These are phyloP conservation scores for Drosophila miranda DNA, from an alignment of 1,140 invertebrate species.

Conservation along the genomic window DNA sequence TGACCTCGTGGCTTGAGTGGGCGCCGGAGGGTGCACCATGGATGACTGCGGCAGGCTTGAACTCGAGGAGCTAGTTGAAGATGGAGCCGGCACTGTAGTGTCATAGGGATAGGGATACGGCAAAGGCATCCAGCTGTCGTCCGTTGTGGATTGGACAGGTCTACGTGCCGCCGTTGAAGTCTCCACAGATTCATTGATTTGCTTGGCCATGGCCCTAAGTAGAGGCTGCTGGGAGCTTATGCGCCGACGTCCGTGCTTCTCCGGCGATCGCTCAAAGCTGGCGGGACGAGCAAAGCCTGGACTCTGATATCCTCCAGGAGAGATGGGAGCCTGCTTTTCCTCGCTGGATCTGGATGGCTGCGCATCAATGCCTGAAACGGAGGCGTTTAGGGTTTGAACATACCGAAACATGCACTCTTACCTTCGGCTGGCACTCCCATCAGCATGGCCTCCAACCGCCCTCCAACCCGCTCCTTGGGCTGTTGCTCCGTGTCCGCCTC, in stretches of 20 bases:
- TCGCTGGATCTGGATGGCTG: constrained; percentile 43
- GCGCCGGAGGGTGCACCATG: constrained; percentile 9
- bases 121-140: constrained; percentile 68
- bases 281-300: constrained; percentile 11
- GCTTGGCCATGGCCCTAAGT: constrained; percentile 50
- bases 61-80: constrained; percentile 16
- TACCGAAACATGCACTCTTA: constrained; percentile 11
- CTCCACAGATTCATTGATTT: constrained; percentile 66
- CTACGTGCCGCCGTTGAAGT: constrained; percentile 33
- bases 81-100: constrained; percentile 51
- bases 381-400: no score
- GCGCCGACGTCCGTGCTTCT: constrained; percentile 49
- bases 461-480: constrained; percentile 54
- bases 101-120: constrained; percentile 65
- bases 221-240: constrained; percentile 23
- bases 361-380: constrained; percentile 24
- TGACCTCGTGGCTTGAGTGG: constrained; percentile 36
- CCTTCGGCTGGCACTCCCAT: constrained; percentile 63
- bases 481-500: constrained; percentile 9
- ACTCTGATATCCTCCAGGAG: constrained; percentile 37
- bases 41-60: constrained; percentile 38
- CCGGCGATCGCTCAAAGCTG: constrained; percentile 54
- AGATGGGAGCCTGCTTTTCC: constrained; percentile 29
- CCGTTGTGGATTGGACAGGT: constrained; percentile 15
- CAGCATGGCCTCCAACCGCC: constrained; percentile 62